Conservation (phyloP, 1,140 invertebrate genomes). For the Lineus longissimus region DNA sequence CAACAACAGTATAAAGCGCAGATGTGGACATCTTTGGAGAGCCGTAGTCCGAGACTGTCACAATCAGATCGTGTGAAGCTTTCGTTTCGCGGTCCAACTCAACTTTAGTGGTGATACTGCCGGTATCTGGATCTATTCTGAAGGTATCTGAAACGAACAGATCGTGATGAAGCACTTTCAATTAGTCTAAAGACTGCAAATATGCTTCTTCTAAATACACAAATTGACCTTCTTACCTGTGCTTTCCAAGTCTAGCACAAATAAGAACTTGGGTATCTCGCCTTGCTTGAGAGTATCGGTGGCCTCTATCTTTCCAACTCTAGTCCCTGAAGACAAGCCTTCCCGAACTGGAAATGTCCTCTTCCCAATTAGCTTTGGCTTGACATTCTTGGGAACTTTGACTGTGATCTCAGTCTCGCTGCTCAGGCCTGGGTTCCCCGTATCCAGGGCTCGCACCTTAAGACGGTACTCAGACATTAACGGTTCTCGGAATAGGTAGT, state of each 20-base stretch:
- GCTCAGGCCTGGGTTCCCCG: constrained; percentile 7
- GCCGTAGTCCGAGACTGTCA: neutral
- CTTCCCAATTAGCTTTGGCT: neutral
- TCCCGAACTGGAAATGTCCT: constrained; percentile 1
- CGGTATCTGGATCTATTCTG: neutral
- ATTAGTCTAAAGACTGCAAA: no score
- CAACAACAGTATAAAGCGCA: neutral
- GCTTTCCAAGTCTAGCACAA: no score
- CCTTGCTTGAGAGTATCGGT: constrained; percentile 3
- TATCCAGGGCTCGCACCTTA: constrained; percentile 6
- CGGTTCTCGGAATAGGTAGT: neutral
- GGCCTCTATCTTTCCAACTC: neutral
- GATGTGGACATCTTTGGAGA: neutral
- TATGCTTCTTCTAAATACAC: no score
- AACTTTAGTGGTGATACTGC: neutral
- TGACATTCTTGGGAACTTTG: constrained; percentile 9
- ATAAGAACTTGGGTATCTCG: neutral
- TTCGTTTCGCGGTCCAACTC: neutral
- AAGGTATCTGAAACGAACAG: neutral
- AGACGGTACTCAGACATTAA: constrained; percentile 3
- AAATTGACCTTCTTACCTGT: neutral
- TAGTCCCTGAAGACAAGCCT: neutral
- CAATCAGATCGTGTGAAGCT: neutral
- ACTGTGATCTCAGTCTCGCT: neutral
- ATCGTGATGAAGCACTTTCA: no score